Conservation (phyloP, 2,113 vertebrate genomes). For the Eonycteris spelaea region DNA sequence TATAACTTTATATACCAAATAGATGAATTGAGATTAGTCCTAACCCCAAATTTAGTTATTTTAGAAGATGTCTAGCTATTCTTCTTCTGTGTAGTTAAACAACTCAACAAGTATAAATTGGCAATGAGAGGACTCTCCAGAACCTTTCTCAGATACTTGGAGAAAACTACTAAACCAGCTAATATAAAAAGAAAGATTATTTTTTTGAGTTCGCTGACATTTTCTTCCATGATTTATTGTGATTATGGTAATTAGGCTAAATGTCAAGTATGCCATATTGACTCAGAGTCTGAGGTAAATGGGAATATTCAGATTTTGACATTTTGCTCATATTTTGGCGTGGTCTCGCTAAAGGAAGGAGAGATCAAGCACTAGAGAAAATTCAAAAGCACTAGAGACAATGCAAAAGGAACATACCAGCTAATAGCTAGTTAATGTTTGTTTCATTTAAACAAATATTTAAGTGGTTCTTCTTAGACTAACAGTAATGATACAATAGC, state of each 20-base stretch:
- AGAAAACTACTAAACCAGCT: neutral
- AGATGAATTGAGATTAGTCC: neutral
- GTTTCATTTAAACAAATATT: neutral
- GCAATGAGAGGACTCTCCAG: neutral
- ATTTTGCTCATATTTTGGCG: conserved; percentile 34
- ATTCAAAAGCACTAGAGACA: neutral
- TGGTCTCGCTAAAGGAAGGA: neutral
- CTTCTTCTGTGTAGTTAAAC: neutral
- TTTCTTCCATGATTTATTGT: neutral
- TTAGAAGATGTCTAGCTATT: neutral
- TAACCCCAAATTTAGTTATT: neutral
- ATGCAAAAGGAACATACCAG: neutral
- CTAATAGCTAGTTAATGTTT: neutral
- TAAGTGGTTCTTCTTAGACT: neutral
- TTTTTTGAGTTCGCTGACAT: conserved; percentile 16
- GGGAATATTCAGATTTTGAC: neutral
- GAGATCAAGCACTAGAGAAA: neutral
- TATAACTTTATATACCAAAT: neutral
- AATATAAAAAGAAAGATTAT: neutral
- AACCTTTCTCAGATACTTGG: neutral
- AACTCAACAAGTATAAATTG: neutral
- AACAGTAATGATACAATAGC: neutral
- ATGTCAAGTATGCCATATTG: conserved; percentile 1
- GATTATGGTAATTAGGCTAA: neutral
- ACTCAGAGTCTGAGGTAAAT: neutral